phyloP scores from a whole-genome alignment of 1,140 invertebrate species.

The Hyles euphorbiae region DNA sequence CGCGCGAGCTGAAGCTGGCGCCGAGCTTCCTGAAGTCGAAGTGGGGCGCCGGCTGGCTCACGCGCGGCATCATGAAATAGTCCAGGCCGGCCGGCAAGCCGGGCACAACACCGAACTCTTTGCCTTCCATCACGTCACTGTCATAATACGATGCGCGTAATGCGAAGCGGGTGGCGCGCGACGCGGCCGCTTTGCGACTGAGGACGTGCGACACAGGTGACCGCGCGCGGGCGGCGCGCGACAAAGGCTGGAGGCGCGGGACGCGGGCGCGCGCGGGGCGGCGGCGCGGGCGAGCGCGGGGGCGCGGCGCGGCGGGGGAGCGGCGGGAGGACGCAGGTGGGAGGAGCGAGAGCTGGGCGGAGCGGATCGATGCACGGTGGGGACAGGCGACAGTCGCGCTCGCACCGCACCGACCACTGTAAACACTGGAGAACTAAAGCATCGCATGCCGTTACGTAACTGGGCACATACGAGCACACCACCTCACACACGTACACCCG shows the following conservation, averaged over 20 bases:
- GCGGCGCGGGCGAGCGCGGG: slow-evolving; percentile 47
- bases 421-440: slow-evolving; percentile 54
- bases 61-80: slow-evolving; percentile 72
- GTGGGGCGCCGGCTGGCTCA: slow-evolving; percentile 59
- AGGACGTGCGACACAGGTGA: slow-evolving; percentile 73
- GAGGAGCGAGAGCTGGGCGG: slow-evolving; percentile 67
- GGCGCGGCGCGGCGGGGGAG: slow-evolving; percentile 31
- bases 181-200: slow-evolving; percentile 71
- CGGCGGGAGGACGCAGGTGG: slow-evolving; percentile 40
- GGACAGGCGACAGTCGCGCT: slow-evolving; percentile 66
- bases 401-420: slow-evolving; percentile 43
- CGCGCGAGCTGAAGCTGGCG: slow-evolving; percentile 68
- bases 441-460: slow-evolving; percentile 61
- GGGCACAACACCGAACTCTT: slow-evolving; percentile 64
- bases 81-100: slow-evolving; percentile 66
- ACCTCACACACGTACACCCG: slow-evolving; percentile 21
- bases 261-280: slow-evolving; percentile 30
- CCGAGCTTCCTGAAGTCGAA: slow-evolving; percentile 74
- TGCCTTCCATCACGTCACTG: slow-evolving; percentile 67
- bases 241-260: slow-evolving; percentile 46
- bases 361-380: slow-evolving; percentile 70
- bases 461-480: slow-evolving; percentile 23
- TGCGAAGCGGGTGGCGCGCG: slow-evolving; percentile 64
- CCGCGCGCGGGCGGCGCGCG: slow-evolving; percentile 63
- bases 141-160: slow-evolving; percentile 50